Percentiles rank a stretch among this genome's conserved stretches.
Conservation (phyloP, 2,888 invertebrate genomes). For the Ellobium chinense region DNA sequence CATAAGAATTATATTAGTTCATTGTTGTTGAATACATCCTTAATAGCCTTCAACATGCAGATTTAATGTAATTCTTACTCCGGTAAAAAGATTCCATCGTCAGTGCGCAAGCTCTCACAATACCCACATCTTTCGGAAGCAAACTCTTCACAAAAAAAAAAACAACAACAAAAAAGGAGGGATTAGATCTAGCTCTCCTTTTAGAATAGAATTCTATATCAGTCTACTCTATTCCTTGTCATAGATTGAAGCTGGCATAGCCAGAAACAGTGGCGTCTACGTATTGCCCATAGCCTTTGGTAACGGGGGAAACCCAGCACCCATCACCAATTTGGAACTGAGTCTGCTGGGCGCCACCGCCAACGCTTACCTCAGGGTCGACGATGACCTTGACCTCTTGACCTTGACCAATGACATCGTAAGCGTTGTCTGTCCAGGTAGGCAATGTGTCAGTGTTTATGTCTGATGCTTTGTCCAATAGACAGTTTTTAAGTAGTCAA, state of each 20-base stretch:
- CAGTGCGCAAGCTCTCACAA: too few relatives aligned
- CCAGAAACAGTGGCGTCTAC: neutral
- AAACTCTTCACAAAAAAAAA: too few relatives aligned
- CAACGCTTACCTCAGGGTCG: neutral
- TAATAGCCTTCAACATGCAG: too few relatives aligned
- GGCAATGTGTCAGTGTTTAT: too few relatives aligned
- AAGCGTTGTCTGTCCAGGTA: neutral
- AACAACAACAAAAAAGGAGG: too few relatives aligned
- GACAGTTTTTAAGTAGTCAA: neutral
- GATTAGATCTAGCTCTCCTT: too few relatives aligned
- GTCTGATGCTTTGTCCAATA: too few relatives aligned
- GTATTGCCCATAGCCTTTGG: slow-evolving; percentile 11
- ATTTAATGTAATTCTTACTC: too few relatives aligned
- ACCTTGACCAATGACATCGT: neutral
- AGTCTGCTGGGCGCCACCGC: neutral
- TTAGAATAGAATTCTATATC: neutral
- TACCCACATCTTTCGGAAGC: too few relatives aligned
- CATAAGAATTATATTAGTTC: too few relatives aligned
- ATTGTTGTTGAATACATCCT: too few relatives aligned
- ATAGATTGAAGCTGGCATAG: neutral
- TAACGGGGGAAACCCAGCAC: slow-evolving; percentile 1
- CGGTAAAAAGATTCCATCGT: too few relatives aligned
- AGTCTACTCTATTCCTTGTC: neutral
- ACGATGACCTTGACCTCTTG: neutral
- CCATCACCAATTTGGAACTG: slow-evolving; percentile 5